Evolutionary conservation across 2,113 vertebrate species (phyloP), one percentile per base, ranked within the genome.

Genomic region (Peromyscus leucopus): DNA sequence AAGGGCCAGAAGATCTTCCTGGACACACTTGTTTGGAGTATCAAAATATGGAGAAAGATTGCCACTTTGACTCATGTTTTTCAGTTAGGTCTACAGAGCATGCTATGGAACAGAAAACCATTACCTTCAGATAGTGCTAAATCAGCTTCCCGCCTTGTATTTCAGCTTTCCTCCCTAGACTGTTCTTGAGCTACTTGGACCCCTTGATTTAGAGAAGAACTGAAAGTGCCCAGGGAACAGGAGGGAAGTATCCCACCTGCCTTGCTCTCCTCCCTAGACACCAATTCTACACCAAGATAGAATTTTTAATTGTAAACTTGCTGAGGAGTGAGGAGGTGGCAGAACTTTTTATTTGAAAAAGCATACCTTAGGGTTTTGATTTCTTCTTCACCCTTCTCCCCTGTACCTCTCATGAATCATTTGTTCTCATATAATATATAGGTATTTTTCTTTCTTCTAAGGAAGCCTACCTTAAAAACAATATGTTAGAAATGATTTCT

Each of bases 311-410:
- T 78, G 13, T 42, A 36, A 28, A 79, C 24, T 36, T 36, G 8
- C 33, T n/a, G 80, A 74, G 11, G 15, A 31, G 17, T 63, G 31
- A 39, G 15, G 31, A 57, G 28, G 76, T 65, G 24, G 39, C 9
- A 63, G 26, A 7, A 55, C 28, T 11, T 65, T 90, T 55, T 69
- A 65, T 57, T 26, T 63, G 80, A 96, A 96, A 96, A 94, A 91
- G 57, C 17, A 9, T 7, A 59, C 33, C 21, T 57, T 59, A 24
- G 72, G 72, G 78, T 48, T 65, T 59, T 82, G 7, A 1, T 16
- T 85, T 63, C 48, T 33, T 16, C 7, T 46, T 46, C 39, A 22
- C 61, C 26, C 13, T 61, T 13, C 33, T 74, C 51, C 63, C 48
- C 17, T 12, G 11, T 57, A 24, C 19, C 2, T 51, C 84, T 78